Evolutionary conservation across 2,113 vertebrate species (phyloP), one percentile per base, ranked within the genome.

Genomic region (Melanerpes aurifrons): DNA sequence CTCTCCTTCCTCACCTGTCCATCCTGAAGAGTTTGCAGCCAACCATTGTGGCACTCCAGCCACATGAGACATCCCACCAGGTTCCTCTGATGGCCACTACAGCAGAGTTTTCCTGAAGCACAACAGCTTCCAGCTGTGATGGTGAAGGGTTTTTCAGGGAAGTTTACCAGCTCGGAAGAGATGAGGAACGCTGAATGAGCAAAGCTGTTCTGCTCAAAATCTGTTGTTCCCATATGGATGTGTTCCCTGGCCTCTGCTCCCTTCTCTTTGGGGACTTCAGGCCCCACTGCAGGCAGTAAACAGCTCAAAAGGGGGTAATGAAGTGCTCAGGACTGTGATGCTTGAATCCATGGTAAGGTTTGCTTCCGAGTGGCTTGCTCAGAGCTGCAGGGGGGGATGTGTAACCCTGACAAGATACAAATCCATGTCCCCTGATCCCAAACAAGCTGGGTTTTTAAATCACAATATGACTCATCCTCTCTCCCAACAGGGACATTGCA

Each of bases 321-420:
- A 88, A 94, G 66, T 4, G 4, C 58, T 94, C 86, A 92, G 92
- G 86, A 69, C 37, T 12, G 32, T 32, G 69, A 78, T 80, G 62
- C 74, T 94, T 92, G 77, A 93, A 66, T 78, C 73, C 20, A 0
- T n/a, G 62, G 18, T 32, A 81, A 83, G 66, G 95, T 88, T 81
- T 81, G 86, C 94, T 90, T 96, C 73, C 76, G 78, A 87, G 63
- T 26, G 40, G 40, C n/a, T 95, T 73, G 53, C 86, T 93, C 87
- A 86, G 77, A 83, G 88, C 69, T 96, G 86, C 70, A 88, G 92
- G 88, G 37, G 37, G 67, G 86, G 66, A 81, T 90, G 71, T 81
- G 58, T 92, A 86, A 71, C n/a, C 62, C 67, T 91, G 86, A 80
- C 80, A 94, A 56, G 58, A 88, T 83, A 90, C 92, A 95, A 95